These are phyloP conservation scores for Notechis scutatus DNA, from an alignment of 2,113 vertebrate genomes.

Conservation along the genomic window DNA sequence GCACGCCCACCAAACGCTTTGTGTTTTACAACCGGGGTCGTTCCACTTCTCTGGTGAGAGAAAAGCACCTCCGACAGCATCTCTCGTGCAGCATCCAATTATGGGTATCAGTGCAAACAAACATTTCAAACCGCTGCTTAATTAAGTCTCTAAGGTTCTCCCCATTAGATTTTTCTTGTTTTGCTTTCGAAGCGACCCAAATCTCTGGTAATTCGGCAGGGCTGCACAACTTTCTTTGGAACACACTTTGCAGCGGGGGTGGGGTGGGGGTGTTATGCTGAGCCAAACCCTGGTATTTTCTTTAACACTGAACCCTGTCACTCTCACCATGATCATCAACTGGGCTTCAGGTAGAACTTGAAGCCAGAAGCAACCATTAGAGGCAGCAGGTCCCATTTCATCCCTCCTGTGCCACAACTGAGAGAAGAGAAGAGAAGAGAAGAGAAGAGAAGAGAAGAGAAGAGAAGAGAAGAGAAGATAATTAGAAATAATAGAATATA, in stretches of 20 bases:
- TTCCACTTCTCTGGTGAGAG: not conserved
- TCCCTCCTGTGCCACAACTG: too few relatives aligned
- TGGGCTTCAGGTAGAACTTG: not conserved
- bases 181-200: not conserved
- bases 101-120: slow-evolving; percentile 48
- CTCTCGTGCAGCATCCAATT: slow-evolving; percentile 1
- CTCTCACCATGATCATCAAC: too few relatives aligned
- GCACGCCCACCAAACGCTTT: not conserved
- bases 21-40: slow-evolving; percentile 2
- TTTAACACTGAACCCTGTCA: not conserved
- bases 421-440: too few relatives aligned
- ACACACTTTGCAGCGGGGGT: not conserved
- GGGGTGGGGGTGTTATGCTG: not conserved
- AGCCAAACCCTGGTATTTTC: not conserved
- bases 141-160: slow-evolving; percentile 55
- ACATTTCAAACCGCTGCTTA: slow-evolving; percentile 47
- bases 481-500: too few relatives aligned
- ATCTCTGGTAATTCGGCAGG: not conserved
- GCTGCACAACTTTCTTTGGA: slow-evolving; percentile 14
- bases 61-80: slow-evolving; percentile 19
- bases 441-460: too few relatives aligned
- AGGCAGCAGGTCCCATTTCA: too few relatives aligned
- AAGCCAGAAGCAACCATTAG: not conserved
- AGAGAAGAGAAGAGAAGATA: too few relatives aligned
- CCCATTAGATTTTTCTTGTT: not conserved